A percentile compares a stretch with the other conserved stretches of the same genome.
phyloP scores from a whole-genome alignment of 2,113 vertebrate species.

The Azemiops feae region DNA sequence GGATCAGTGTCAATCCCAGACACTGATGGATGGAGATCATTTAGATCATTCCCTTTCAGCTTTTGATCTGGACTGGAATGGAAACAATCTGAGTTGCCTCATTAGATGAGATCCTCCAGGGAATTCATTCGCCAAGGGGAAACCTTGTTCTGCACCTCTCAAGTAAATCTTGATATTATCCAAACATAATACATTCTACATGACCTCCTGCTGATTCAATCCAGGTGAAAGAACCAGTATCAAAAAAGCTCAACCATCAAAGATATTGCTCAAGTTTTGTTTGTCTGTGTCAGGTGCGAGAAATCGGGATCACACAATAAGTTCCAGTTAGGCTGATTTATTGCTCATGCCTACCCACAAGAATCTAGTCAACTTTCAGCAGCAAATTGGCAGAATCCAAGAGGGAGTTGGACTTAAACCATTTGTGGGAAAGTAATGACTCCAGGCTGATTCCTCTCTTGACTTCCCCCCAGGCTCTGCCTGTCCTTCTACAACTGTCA shows the following conservation, averaged over 20 bases:
- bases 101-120: neutral
- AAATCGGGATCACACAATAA: neutral
- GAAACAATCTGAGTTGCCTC: neutral
- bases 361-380: neutral
- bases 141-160: neutral
- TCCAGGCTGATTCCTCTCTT: neutral
- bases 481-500: neutral
- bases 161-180: neutral
- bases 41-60: neutral
- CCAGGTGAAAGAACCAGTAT: neutral
- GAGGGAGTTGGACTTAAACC: neutral
- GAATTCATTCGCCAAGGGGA: neutral
- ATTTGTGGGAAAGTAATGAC: neutral
- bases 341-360: neutral
- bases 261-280: neutral
- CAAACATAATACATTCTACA: neutral
- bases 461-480: too few species aligned
- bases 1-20: neutral
- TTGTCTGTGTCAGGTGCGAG: neutral
- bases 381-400: neutral
- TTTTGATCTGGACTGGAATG: neutral
- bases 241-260: neutral
- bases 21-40: neutral
- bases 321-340: neutral
- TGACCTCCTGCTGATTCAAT: neutral